Conservation (phyloP, 2,113 vertebrate species). For the Opisthocomus hoazin region DNA sequence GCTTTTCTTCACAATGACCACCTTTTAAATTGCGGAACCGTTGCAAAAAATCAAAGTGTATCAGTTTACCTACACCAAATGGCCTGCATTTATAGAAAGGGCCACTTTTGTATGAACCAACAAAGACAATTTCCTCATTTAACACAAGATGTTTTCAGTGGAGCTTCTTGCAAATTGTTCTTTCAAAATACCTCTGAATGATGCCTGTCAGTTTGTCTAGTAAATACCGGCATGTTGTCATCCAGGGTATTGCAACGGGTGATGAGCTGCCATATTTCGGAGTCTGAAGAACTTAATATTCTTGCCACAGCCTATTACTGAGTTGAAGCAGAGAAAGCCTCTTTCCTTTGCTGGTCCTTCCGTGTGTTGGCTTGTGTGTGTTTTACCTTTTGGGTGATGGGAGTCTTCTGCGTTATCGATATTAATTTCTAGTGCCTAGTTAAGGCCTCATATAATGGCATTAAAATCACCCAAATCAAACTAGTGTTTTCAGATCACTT, state of each 20-base stretch:
- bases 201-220: neutral
- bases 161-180: neutral
- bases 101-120: neutral
- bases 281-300: conserved; percentile 34
- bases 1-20: neutral
- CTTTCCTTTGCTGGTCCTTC: conserved; percentile 7
- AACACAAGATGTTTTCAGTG: neutral
- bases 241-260: neutral
- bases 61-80: neutral
- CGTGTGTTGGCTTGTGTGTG: neutral
- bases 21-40: neutral
- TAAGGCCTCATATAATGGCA: neutral
- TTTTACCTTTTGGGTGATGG: neutral
- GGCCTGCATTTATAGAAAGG: neutral
- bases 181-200: neutral
- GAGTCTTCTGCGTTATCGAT: neutral
- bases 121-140: neutral
- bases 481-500: neutral
- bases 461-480: neutral
- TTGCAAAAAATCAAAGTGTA: neutral
- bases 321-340: conserved; percentile 3
- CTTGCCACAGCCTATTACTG: neutral
- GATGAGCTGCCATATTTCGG: conserved; percentile 30
- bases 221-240: neutral
- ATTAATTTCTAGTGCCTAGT: neutral